Evolutionary conservation across 2,888 invertebrate species (phyloP).

Genomic region (Colostygia pectinataria): DNA sequence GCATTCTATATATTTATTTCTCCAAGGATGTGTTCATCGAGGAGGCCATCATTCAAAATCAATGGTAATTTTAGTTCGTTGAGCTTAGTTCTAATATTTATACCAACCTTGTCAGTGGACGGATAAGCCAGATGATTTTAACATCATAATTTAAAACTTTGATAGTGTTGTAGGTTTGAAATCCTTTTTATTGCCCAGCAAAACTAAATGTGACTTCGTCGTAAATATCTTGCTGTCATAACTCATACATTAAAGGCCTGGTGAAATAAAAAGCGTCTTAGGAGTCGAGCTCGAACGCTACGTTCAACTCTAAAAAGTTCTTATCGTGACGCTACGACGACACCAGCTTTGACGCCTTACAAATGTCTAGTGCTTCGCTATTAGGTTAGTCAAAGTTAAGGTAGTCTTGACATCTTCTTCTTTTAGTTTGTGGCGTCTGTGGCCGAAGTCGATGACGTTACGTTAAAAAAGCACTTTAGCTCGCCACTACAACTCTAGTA

Average conservation of each 20-base stretch:
- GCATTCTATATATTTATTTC: background rate
- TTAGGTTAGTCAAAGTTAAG: too few relatives aligned
- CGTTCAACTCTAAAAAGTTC: too few relatives aligned
- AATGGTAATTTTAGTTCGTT: conserved; percentile 32
- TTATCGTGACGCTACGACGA: too few relatives aligned
- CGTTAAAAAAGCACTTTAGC: too few relatives aligned
- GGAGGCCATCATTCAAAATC: conserved; percentile 33
- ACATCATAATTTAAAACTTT: conserved; percentile 29
- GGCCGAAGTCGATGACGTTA: too few relatives aligned
- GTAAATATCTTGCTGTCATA: conserved; percentile 16
- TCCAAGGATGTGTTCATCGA: background rate
- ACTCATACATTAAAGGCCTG: conserved; percentile 5
- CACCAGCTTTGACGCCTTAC: too few relatives aligned
- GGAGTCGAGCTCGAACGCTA: too few relatives aligned
- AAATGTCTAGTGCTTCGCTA: too few relatives aligned
- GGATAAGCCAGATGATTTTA: conserved; percentile 27
- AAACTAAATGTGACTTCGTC: conserved; percentile 14
- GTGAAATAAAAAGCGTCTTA: too few relatives aligned
- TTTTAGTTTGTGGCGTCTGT: too few relatives aligned
- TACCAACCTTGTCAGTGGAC: conserved; percentile 28
- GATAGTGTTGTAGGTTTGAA: conserved; percentile 22
- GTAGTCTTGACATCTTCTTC: too few relatives aligned
- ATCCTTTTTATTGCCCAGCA: conserved; percentile 15
- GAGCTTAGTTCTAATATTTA: conserved; percentile 33
- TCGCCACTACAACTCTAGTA: too few relatives aligned